Base-by-base conservation (phyloP, 2,888 invertebrate species). In the Celastrina argiolus region DNA sequence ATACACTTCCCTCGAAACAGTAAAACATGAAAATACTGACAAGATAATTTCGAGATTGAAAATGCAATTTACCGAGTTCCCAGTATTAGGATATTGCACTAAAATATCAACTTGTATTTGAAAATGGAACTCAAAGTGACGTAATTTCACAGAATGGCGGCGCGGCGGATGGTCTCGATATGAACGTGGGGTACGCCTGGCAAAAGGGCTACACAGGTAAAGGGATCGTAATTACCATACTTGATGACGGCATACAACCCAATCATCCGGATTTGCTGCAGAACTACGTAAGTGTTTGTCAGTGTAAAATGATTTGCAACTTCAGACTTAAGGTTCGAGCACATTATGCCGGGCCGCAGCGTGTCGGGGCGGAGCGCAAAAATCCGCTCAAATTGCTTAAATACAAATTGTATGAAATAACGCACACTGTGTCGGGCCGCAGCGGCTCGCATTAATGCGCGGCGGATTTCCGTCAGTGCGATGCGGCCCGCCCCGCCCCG, bases 171-270 rank as follows among this genome's bases (percentile, higher is more conserved):
- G 98, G 98, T 16, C 94, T 95, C 79, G 99, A 99, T 85, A 99
- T 99, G 99, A 99, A 99, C 84, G 95, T 99, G 56, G 95, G 94
- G 10, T 96, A 96, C 39, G 99, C 98, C 16, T 99, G 99, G 99
- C 94, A 96, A 76, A 96, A 97, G 83, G 99, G 99, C 1, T 98
- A 97, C 82, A 98, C 98, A 1, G 99, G 99, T 64, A 97, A 97
- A 85, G 97, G 97, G 68, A 97, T 99, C 41, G 98, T 99, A 56
- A 96, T 99, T 70, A 98, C 98, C 67, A 99, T 99, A 79, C 92
- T 99, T 69, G 99, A 99, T 85, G 99, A 99, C 84, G 99, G 99
- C 68, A 98, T 99, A 75, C 98, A 99, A 88, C 96, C 96, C 68
- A 97, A 97, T 88, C 98, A 98, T 91, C 98, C 98, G 12, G 98